Evolutionary conservation across 2,888 invertebrate genomes (phyloP).

Genomic region (Chymomyza caudatula): DNA sequence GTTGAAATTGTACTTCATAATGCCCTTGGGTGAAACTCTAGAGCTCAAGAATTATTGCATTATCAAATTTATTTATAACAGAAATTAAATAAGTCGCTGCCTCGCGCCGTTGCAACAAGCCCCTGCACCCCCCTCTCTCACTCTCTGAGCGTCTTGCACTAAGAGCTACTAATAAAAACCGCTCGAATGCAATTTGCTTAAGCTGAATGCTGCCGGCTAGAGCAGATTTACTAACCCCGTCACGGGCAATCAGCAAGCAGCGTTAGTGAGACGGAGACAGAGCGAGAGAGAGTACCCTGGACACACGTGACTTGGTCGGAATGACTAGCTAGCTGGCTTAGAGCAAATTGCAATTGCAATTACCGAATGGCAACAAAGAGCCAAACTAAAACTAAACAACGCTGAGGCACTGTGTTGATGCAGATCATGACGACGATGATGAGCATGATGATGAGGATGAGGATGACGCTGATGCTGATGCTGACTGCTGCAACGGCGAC

Average conservation of each 20-base stretch:
- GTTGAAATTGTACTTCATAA: not conserved
- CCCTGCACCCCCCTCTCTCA: not conserved
- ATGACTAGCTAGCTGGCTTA: conserved; percentile 27
- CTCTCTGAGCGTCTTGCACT: not conserved
- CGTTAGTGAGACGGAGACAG: not conserved
- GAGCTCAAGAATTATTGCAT: conserved; percentile 25
- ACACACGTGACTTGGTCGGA: not conserved
- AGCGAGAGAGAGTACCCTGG: too few relatives aligned
- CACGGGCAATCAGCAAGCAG: not conserved
- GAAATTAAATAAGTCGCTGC: conserved; percentile 60
- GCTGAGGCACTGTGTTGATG: not conserved
- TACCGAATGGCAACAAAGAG: conserved; percentile 47
- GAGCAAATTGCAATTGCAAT: conserved; percentile 70
- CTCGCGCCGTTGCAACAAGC: not conserved
- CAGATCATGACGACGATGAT: not conserved
- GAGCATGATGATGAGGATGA: not conserved
- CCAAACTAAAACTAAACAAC: not conserved
- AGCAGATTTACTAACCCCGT: conserved; percentile 36
- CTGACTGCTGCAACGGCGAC: conserved; percentile 62
- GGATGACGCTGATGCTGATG: conserved; percentile 28
- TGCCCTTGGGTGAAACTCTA: not conserved
- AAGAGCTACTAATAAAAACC: conserved; percentile 40
- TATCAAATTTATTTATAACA: conserved; percentile 68
- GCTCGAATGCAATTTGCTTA: conserved; percentile 57
- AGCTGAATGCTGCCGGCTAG: conserved; percentile 6